Percentiles rank a stretch among this genome's conserved stretches.
phyloP scores from a whole-genome alignment of 2,888 invertebrate genomes.

The Drosophila hamatofila region DNA sequence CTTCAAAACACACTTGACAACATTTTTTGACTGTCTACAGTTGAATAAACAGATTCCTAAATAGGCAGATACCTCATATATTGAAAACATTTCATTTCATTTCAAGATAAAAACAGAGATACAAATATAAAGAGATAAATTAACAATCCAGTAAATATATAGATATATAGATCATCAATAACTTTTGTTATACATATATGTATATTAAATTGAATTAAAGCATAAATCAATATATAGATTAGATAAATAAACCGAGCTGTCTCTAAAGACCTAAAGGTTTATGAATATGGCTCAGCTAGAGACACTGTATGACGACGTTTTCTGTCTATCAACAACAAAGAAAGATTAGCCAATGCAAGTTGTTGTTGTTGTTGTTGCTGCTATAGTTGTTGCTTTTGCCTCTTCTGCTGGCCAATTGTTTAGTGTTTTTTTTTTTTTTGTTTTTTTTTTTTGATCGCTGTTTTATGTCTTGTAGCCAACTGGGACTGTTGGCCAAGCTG shows the following conservation, averaged over 20 bases:
- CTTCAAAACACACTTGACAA: not conserved
- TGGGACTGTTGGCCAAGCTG: constrained; percentile 39
- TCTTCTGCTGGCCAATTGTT: constrained; percentile 68
- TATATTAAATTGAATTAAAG: not conserved
- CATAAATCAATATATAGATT: not conserved
- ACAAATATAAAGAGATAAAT: not conserved
- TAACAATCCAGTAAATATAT: not conserved
- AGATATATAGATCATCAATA: not conserved
- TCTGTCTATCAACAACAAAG: constrained; percentile 57
- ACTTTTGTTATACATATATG: too few species aligned
- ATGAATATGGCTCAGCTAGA: not conserved
- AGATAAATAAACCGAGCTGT: not conserved
- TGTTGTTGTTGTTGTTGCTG: constrained; percentile 33
- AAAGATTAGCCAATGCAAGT: constrained; percentile 73
- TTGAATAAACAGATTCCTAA: too few species aligned
- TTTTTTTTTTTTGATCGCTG: not conserved
- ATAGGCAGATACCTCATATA: not conserved
- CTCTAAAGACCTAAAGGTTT: not conserved
- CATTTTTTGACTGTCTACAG: too few species aligned
- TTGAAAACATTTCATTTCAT: not conserved
- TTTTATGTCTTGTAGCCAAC: constrained; percentile 23
- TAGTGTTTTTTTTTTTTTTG: constrained; percentile 18
- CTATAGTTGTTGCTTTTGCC: constrained; percentile 33
- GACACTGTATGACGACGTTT: constrained; percentile 53
- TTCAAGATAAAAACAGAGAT: not conserved